These are phyloP conservation scores for Phrixothrix hirtus DNA, from an alignment of 2,888 invertebrate species.

Conservation along the genomic window DNA sequence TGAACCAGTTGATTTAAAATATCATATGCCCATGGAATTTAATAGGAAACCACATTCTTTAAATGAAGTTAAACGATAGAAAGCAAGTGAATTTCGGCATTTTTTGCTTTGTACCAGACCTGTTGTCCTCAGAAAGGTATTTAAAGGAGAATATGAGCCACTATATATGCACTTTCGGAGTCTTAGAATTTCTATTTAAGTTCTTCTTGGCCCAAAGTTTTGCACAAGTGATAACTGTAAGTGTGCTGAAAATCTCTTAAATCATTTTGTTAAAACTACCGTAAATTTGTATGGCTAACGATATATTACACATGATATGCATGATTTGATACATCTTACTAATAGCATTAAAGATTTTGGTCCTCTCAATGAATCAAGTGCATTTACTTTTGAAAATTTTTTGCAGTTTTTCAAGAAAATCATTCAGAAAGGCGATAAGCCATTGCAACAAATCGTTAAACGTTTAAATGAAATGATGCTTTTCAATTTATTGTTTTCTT, in stretches of 20 bases:
- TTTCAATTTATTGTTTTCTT: neutral
- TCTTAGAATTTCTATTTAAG: neutral
- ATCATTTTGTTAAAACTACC: constrained; percentile 6
- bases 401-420: neutral
- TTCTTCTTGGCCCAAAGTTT: too few species aligned
- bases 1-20: neutral
- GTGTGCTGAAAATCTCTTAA: neutral
- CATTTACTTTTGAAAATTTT: constrained; percentile 7
- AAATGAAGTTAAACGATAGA: constrained; percentile 24
- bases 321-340: neutral
- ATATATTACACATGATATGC: constrained; percentile 4
- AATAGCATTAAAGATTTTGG: constrained; percentile 2
- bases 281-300: constrained; percentile 1
- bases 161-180: neutral
- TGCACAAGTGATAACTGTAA: neutral
- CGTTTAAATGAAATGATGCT: neutral
- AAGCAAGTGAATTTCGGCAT: constrained; percentile 26
- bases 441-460: constrained; percentile 5
- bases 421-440: neutral
- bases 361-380: neutral
- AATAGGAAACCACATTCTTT: constrained; percentile 22
- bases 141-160: neutral
- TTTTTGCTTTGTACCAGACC: constrained; percentile 27
- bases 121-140: constrained; percentile 16
- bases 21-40: neutral